phyloP scores from a whole-genome alignment of 2,888 invertebrate species.

The Conomelus anceps region DNA sequence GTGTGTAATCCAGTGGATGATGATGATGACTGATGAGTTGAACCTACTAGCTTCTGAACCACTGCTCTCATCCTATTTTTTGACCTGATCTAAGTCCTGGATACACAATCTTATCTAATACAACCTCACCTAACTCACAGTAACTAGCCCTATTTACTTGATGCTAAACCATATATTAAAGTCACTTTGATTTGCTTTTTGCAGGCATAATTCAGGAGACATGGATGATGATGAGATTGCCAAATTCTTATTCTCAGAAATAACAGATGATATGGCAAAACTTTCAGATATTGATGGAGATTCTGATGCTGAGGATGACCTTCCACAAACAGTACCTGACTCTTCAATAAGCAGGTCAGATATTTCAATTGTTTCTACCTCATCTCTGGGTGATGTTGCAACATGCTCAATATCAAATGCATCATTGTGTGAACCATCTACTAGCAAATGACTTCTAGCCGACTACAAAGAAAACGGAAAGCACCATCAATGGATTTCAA shows the following conservation, averaged over 20 bases:
- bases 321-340: background rate
- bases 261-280: slow-evolving; percentile 1
- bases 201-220: background rate
- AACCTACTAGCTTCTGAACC: no score
- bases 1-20: no score
- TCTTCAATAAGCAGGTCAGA: background rate
- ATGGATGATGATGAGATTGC: background rate
- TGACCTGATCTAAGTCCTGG: no score
- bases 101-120: no score
- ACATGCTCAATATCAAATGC: background rate
- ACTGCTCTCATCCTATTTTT: no score
- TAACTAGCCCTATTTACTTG: no score
- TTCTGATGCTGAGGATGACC: slow-evolving; percentile 3
- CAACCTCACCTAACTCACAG: no score
- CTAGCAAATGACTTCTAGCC: background rate
- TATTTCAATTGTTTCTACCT: background rate
- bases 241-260: background rate
- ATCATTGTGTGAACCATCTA: background rate
- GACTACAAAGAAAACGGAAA: background rate
- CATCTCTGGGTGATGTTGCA: background rate
- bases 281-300: background rate
- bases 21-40: no score
- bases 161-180: no score
- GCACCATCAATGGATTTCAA: background rate
- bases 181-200: background rate